Base-by-base conservation (phyloP, 2,888 invertebrate species). In the Leptura quadrifasciata region DNA sequence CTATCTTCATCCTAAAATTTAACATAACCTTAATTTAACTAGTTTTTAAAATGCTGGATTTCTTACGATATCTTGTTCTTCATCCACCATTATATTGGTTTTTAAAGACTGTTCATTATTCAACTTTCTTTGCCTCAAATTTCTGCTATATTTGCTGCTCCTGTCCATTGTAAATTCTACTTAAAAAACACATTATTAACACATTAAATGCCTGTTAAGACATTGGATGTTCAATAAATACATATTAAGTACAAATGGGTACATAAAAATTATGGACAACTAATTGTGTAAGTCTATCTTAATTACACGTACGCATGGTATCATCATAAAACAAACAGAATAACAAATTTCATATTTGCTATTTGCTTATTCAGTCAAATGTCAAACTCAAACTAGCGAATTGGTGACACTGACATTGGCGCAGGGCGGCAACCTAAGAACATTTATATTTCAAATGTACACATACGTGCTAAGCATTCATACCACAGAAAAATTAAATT, bases 1-100 rank as follows among this genome's bases (percentile, higher is more conserved):
- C 80, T 80, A 27, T 84, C 84, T 60, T 84, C 81, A 24, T 81
- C 83, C 82, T 82, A 61, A 72, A 84, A 81, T 71, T 72, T 47
- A 67, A 74, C 64, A 72, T 68, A 72, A 76, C 77, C 67, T 79
- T 31, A 64, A 61, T 74, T 74, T 20, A n/a, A 55, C 31, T 27
- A 20, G 12, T 27, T 31, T 18, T 35, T 27, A 63, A 9, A 58
- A 21, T 21, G 15, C n/a, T 35, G 4, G 9, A 2, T 35, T 69
- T 17, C 79, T 81, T 77, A 82, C 81, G 58, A 80, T 67, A 61
- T 80, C 79, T 54, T 78, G 55, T 63, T 77, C 82, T 47, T 79
- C 76, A 21, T 78, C 83, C 60, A 76, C 75, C 82, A 81, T 83
- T 39, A 64, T 83, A 60, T 61, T 57, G 20, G 69, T 47, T 47